Conservation (phyloP, 2,888 invertebrate species). For the Erebia aethiops region DNA sequence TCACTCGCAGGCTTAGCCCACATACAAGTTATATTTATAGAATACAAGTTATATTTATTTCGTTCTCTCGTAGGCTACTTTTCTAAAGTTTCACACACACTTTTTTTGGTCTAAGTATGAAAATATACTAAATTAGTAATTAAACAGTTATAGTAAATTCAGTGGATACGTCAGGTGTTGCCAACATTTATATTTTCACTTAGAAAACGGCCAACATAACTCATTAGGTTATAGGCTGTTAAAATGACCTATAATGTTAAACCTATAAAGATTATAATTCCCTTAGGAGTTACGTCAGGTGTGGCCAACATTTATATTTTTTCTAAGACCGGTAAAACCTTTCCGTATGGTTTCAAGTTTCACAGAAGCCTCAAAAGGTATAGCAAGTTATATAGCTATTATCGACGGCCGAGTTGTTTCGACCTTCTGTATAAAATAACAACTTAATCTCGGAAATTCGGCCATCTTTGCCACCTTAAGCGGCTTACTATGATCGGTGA, state of each 20-base stretch:
- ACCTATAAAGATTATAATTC: no score
- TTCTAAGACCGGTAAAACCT: background rate
- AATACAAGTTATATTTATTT: no score
- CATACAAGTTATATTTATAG: no score
- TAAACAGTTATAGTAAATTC: background rate
- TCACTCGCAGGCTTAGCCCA: no score
- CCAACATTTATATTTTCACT: background rate
- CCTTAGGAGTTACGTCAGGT: no score
- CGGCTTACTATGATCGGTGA: conserved; percentile 25
- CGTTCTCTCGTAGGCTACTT: no score
- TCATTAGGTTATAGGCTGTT: no score
- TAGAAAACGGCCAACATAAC: background rate
- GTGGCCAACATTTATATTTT: no score
- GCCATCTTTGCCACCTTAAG: conserved; percentile 26
- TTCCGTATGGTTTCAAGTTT: conserved; percentile 6
- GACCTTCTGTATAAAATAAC: conserved; percentile 34
- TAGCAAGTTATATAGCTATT: conserved; percentile 7
- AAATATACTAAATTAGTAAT: no score
- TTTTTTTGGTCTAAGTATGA: no score
- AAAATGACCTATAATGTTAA: no score
- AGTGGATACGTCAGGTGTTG: background rate
- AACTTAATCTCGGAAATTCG: conserved; percentile 27
- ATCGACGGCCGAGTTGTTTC: conserved; percentile 21
- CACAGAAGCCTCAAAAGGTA: conserved; percentile 9
- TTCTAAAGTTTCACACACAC: no score